Evolutionary conservation across 1,140 invertebrate genomes (phyloP), one percentile per base, ranked within the genome.

Genomic region (Leucophenga varia): DNA sequence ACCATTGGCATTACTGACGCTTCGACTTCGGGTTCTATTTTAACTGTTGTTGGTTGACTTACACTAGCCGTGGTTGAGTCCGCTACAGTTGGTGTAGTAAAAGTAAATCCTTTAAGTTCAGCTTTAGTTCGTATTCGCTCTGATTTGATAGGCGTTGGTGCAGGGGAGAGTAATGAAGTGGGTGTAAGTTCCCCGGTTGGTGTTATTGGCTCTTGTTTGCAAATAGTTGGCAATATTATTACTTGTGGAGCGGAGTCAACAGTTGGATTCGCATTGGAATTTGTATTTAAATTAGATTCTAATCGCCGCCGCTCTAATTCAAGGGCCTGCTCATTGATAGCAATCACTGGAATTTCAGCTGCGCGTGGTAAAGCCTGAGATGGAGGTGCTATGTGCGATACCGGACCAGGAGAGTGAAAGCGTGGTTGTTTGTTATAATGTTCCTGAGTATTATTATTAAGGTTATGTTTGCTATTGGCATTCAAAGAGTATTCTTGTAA

Each of bases 91-190:
- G 42, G 42, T 45, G 42, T 32, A 42, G 35, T 49, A n/a, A 73
- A 73, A 0, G 64, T 72, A 13, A 73, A 83, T 64, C 87, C 87
- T 76, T 90, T 91, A 14, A 90, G 73, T 76, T 91, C 89, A 2
- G 86, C 89, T 76, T 90, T 90, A 2, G 89, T 91, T 39, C 88
- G 78, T 54, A 90, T 90, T 57, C 89, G 80, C 9, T 88, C 85
- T 8, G 85, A 81, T 36, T 88, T 71, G 37, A 81, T 78, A 16
- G 80, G 79, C 18, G 19, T 19, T 19, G 37, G 16, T 19, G 16
- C 14, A 6, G 60, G 48, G 17, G 4, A 31, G 32, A 35, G n/a
- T n/a, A n/a, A n/a, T n/a, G n/a, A n/a, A n/a, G 18, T n/a, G 5
- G 34, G 32, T 35, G 16, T 17, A 1, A 10, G 31, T 25, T 41